Percentiles rank a stretch among this genome's conserved stretches.
phyloP scores from a whole-genome alignment of 2,113 vertebrate species.

The Chloroceryle aenea region DNA sequence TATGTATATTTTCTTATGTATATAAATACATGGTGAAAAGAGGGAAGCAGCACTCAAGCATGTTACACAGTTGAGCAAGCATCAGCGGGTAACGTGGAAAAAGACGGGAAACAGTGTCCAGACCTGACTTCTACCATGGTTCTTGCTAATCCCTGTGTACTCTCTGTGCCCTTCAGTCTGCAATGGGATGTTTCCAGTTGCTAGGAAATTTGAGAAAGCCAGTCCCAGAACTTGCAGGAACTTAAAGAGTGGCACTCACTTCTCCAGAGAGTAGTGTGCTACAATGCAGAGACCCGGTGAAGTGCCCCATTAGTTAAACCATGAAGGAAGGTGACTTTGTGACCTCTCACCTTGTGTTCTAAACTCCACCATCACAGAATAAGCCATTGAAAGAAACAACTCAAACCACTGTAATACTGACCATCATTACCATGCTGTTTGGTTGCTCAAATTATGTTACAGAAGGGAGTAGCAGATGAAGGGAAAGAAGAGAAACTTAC shows the following conservation, averaged over 20 bases:
- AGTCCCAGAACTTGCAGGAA: neutral
- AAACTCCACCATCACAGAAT: neutral
- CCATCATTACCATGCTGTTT: neutral
- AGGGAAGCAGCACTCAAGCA: neutral
- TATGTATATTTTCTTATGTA: neutral
- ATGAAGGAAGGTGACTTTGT: neutral
- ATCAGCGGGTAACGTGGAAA: neutral
- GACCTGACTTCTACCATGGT: neutral
- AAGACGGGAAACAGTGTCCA: neutral
- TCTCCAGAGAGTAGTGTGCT: neutral
- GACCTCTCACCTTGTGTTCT: neutral
- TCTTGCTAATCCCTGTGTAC: neutral
- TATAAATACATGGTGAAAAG: neutral
- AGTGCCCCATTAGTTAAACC: neutral
- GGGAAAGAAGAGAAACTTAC: neutral
- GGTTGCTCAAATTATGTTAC: neutral
- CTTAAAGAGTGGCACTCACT: neutral
- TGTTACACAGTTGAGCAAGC: neutral
- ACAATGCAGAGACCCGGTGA: neutral
- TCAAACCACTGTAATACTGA: neutral
- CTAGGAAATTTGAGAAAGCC: neutral
- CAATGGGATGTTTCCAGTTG: neutral
- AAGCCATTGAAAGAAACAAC: neutral
- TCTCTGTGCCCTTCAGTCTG: neutral
- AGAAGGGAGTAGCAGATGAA: neutral